These are phyloP conservation scores for Triplophysa bombifrons DNA, from an alignment of 2,797 vertebrate species.

Conservation along the genomic window DNA sequence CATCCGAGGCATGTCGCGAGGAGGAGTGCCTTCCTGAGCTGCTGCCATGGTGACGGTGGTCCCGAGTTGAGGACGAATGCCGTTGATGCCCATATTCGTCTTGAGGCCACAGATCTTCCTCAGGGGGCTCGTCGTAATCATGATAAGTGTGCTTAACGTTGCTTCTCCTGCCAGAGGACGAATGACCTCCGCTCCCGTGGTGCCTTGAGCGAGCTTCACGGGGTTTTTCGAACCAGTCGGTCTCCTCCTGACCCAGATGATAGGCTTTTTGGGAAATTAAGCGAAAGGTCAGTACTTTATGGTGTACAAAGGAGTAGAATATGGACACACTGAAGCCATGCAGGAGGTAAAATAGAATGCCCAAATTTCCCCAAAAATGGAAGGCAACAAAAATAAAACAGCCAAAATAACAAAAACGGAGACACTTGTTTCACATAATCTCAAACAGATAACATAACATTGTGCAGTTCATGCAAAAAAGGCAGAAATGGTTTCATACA, in stretches of 20 bases:
- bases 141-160: slow-evolving; percentile 92
- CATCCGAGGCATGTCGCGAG: slow-evolving; percentile 86
- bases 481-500: slow-evolving; percentile 79
- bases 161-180: slow-evolving; percentile 88
- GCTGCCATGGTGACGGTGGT: slow-evolving; percentile 89
- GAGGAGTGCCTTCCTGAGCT: slow-evolving; percentile 87
- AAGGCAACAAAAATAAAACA: slow-evolving; percentile 8
- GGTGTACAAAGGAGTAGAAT: slow-evolving; percentile 54
- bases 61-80: slow-evolving; percentile 82
- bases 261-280: slow-evolving; percentile 96
- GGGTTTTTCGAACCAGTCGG: slow-evolving; percentile 99
- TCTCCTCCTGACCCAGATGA: slow-evolving; percentile 99
- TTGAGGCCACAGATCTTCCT: slow-evolving; percentile 88
- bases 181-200: slow-evolving; percentile 85
- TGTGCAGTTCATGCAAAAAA: slow-evolving; percentile 58
- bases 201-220: slow-evolving; percentile 92
- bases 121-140: slow-evolving; percentile 93
- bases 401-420: not conserved
- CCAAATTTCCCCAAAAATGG: slow-evolving; percentile 50
- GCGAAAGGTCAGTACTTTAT: slow-evolving; percentile 83
- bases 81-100: slow-evolving; percentile 88
- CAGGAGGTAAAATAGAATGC: slow-evolving; percentile 64
- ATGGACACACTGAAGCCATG: slow-evolving; percentile 82
- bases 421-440: slow-evolving; percentile 61
- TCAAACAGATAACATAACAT: slow-evolving; percentile 43